A percentile compares a stretch with the other conserved stretches of the same genome.
Conservation (phyloP, 2,113 vertebrate genomes). For the Boleophthalmus pectinirostris region DNA sequence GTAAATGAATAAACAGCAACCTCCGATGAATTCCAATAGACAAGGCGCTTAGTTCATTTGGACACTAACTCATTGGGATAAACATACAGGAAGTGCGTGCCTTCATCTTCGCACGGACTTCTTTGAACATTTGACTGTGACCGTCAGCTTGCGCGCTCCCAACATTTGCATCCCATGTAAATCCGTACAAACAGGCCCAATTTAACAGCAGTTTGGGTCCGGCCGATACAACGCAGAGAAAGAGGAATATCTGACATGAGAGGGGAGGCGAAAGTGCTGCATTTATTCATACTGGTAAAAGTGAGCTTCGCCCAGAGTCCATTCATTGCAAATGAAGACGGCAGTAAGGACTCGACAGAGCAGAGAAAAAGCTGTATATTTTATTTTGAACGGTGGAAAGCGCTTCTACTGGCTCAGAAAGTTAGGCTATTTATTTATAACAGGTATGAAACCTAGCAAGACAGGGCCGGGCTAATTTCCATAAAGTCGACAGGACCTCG, state of each 20-base stretch:
- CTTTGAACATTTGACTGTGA: slow-evolving; percentile 6
- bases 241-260: slow-evolving; percentile 7
- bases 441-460: slow-evolving; percentile 31
- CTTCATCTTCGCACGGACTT: slow-evolving; percentile 2
- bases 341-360: slow-evolving; percentile 23
- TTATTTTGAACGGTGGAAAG: slow-evolving; percentile 35
- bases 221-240: slow-evolving; percentile 9
- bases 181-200: slow-evolving; percentile 39
- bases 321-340: slow-evolving; percentile 38
- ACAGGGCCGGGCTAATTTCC: slow-evolving; percentile 33
- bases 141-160: not conserved
- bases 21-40: slow-evolving; percentile 46
- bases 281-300: slow-evolving; percentile 32
- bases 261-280: not conserved
- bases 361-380: slow-evolving; percentile 38
- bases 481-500: slow-evolving; percentile 47
- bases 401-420: slow-evolving; percentile 13
- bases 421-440: slow-evolving; percentile 14
- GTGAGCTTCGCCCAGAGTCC: slow-evolving; percentile 15
- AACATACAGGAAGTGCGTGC: not conserved
- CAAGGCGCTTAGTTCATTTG: slow-evolving; percentile 44
- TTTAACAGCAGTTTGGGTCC: slow-evolving; percentile 18
- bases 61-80: slow-evolving; percentile 15
- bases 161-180: slow-evolving; percentile 49
- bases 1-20: slow-evolving; percentile 54